Conservation (phyloP, 2,888 invertebrate species). For the Mactromeris polynyma region DNA sequence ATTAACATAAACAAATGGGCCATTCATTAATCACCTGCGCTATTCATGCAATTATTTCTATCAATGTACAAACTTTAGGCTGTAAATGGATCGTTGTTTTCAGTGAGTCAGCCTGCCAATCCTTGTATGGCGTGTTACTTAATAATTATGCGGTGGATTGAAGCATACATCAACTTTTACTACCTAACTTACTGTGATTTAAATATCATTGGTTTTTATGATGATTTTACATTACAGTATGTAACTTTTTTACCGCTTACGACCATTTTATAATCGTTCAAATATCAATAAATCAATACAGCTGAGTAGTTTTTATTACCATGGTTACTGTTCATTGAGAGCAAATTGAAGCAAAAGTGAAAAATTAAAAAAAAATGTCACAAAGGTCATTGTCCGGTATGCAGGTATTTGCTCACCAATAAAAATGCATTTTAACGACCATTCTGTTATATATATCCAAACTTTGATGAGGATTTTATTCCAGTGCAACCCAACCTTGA, state of each 20-base stretch:
- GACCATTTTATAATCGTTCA: not conserved
- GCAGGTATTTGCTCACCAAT: too few species aligned
- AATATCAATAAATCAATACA: not conserved
- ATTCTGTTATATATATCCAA: too few species aligned
- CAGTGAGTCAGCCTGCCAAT: not conserved
- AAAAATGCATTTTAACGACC: too few species aligned
- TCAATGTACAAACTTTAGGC: not conserved
- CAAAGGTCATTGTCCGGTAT: too few species aligned
- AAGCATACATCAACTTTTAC: not conserved
- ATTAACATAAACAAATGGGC: not conserved
- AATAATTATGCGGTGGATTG: not conserved
- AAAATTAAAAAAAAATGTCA: not conserved
- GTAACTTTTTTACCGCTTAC: not conserved
- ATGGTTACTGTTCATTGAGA: not conserved
- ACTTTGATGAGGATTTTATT: too few species aligned
- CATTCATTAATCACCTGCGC: not conserved
- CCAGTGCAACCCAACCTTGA: too few species aligned
- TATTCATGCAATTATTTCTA: not conserved
- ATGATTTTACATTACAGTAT: not conserved
- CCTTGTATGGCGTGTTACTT: not conserved
- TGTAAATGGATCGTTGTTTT: not conserved
- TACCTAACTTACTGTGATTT: not conserved
- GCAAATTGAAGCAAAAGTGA: not conserved
- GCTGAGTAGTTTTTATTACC: not conserved
- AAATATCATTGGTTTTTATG: not conserved